Percentiles rank a stretch among this genome's conserved stretches.
Conservation (phyloP, 2,888 invertebrate species). For the Nemapogon koenigi region DNA sequence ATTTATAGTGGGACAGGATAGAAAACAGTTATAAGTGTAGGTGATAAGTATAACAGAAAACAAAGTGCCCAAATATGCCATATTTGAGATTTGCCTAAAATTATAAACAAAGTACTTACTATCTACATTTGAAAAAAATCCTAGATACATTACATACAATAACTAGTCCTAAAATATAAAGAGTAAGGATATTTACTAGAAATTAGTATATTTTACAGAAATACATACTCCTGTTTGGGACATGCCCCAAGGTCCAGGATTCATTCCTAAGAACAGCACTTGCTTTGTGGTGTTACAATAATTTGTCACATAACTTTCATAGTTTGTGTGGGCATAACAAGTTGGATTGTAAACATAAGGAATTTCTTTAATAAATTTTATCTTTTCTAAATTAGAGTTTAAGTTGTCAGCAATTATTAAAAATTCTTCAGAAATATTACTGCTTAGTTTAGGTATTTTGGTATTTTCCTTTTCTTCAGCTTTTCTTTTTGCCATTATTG, state of each 20-base stretch:
- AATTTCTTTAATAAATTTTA: conserved; percentile 61
- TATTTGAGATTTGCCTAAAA: too few relatives aligned
- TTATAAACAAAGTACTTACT: too few relatives aligned
- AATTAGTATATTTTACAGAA: background rate
- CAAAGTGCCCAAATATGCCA: too few relatives aligned
- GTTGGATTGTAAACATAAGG: conserved; percentile 84
- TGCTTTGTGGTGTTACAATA: conserved; percentile 71
- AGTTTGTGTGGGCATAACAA: conserved; percentile 81
- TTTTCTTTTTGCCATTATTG: too few relatives aligned
- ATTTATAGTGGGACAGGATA: too few relatives aligned
- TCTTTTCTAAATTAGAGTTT: conserved; percentile 43
- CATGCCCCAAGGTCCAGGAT: conserved; percentile 98
- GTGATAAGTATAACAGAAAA: too few relatives aligned
- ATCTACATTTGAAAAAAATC: too few relatives aligned
- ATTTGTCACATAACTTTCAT: conserved; percentile 76
- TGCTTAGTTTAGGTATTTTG: too few relatives aligned
- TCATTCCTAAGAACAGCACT: conserved; percentile 91
- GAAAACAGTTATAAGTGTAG: too few relatives aligned
- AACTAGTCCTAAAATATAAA: too few relatives aligned
- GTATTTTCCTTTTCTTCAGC: too few relatives aligned
- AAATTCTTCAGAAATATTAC: conserved; percentile 26
- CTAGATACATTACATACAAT: too few relatives aligned
- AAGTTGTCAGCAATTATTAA: conserved; percentile 39
- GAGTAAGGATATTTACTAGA: background rate
- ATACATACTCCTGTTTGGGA: conserved; percentile 77